A percentile compares a stretch with the other conserved stretches of the same genome.
Conservation (phyloP, 2,888 invertebrate species). For the Campopleginae sp. region DNA sequence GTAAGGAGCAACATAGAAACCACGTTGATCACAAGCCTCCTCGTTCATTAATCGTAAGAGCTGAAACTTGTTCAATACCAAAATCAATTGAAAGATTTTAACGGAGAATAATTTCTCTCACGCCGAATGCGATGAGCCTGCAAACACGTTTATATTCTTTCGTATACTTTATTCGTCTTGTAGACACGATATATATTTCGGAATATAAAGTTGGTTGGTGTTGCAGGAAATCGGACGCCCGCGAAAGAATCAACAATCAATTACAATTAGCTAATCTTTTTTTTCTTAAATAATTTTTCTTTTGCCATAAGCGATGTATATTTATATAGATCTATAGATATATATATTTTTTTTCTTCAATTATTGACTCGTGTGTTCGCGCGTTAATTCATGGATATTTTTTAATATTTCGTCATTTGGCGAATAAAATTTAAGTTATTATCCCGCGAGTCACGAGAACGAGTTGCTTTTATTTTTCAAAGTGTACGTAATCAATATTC, state of each 20-base stretch:
- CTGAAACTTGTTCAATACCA: constrained; percentile 83
- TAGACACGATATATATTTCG: constrained; percentile 56
- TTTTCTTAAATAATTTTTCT: constrained; percentile 25
- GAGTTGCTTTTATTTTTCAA: constrained; percentile 42
- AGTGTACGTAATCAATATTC: constrained; percentile 71
- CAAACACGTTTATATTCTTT: constrained; percentile 65
- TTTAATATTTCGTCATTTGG: constrained; percentile 38
- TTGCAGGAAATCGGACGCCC: constrained; percentile 62
- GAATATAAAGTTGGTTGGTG: constrained; percentile 60
- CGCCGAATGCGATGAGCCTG: constrained; percentile 61
- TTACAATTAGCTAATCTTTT: constrained; percentile 54
- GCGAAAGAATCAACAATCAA: constrained; percentile 65
- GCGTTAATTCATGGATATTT: constrained; percentile 36
- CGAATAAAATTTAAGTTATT: constrained; percentile 15
- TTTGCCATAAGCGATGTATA: constrained; percentile 35
- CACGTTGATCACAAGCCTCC: constrained; percentile 65
- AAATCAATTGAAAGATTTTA: constrained; percentile 20
- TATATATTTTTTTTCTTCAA: constrained; percentile 5
- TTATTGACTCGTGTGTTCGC: constrained; percentile 44
- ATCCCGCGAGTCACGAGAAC: constrained; percentile 44
- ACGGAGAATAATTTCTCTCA: constrained; percentile 54
- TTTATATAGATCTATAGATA: constrained; percentile 26
- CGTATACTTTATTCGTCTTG: constrained; percentile 44
- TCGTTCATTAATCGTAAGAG: constrained; percentile 74
- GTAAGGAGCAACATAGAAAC: constrained; percentile 14